Percentiles rank a stretch among this genome's conserved stretches.
These are phyloP conservation scores for Drosophila parvula DNA, from an alignment of 1,140 invertebrate species.

Conservation along the genomic window DNA sequence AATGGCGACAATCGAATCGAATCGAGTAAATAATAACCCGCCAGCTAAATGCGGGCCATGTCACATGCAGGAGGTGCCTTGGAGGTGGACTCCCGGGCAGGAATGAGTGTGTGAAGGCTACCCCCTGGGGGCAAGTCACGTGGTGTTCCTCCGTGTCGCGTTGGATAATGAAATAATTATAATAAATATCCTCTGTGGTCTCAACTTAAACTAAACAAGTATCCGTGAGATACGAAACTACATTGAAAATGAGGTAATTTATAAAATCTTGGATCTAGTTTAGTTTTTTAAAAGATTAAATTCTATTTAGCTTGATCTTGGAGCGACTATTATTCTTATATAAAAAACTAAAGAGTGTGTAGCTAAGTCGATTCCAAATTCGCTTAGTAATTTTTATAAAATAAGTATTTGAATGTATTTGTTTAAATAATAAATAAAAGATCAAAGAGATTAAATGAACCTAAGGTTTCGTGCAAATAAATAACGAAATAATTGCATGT, in stretches of 20 bases:
- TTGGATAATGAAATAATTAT: constrained; percentile 35
- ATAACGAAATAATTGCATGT: too few species aligned
- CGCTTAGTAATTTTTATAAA: too few species aligned
- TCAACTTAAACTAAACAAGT: constrained; percentile 1
- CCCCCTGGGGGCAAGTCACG: constrained; percentile 14
- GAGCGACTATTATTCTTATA: too few species aligned
- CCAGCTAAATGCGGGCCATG: constrained; percentile 25
- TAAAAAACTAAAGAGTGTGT: too few species aligned
- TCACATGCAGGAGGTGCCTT: constrained; percentile 9
- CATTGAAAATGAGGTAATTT: too few species aligned
- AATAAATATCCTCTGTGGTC: constrained; percentile 2
- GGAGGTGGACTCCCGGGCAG: not conserved
- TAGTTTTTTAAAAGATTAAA: not conserved
- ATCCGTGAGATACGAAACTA: not conserved
- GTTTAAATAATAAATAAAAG: too few species aligned
- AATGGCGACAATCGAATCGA: constrained; percentile 24
- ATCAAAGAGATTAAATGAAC: too few species aligned
- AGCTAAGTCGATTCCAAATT: too few species aligned
- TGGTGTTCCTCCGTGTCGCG: constrained; percentile 17
- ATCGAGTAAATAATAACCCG: constrained; percentile 48
- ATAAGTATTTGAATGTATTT: too few species aligned
- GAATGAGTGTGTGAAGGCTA: not conserved
- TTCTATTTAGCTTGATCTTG: too few species aligned
- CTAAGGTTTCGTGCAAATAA: too few species aligned
- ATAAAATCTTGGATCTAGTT: not conserved